A percentile compares a stretch with the other conserved stretches of the same genome.
These are phyloP conservation scores for Drosophila aldrichi DNA, from an alignment of 2,888 invertebrate genomes.

Conservation along the genomic window DNA sequence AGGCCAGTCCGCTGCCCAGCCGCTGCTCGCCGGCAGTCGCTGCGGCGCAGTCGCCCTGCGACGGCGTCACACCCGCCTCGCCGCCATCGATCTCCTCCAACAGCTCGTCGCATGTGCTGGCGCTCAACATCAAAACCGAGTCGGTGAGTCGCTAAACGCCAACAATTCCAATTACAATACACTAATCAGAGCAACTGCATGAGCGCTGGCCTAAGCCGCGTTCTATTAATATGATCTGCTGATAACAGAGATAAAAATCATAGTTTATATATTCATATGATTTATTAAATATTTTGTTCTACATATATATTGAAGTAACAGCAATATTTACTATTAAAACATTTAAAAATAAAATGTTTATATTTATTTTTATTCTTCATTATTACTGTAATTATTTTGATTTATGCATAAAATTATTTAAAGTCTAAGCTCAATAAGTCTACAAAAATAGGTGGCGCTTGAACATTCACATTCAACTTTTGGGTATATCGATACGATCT, in stretches of 20 bases:
- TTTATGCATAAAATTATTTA: neutral
- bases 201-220: slow-evolving; percentile 4
- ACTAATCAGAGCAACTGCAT: slow-evolving; percentile 64
- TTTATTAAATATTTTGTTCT: neutral
- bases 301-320: no score
- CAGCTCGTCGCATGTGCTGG: slow-evolving; percentile 69
- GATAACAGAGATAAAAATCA: neutral
- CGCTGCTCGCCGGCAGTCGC: slow-evolving; percentile 53
- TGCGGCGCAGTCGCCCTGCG: slow-evolving; percentile 58
- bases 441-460: neutral
- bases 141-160: slow-evolving; percentile 78
- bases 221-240: neutral
- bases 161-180: slow-evolving; percentile 35
- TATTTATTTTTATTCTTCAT: neutral
- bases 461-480: slow-evolving; percentile 3
- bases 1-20: slow-evolving; percentile 57
- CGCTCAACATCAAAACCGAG: slow-evolving; percentile 83
- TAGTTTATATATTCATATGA: neutral
- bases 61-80: slow-evolving; percentile 52
- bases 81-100: slow-evolving; percentile 55
- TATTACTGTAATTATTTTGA: neutral
- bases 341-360: no score
- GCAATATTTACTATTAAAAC: no score
- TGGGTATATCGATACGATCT: neutral
- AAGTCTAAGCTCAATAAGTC: neutral